Base-by-base conservation (phyloP, 2,888 invertebrate species). In the Digitonthophagus gazella region DNA sequence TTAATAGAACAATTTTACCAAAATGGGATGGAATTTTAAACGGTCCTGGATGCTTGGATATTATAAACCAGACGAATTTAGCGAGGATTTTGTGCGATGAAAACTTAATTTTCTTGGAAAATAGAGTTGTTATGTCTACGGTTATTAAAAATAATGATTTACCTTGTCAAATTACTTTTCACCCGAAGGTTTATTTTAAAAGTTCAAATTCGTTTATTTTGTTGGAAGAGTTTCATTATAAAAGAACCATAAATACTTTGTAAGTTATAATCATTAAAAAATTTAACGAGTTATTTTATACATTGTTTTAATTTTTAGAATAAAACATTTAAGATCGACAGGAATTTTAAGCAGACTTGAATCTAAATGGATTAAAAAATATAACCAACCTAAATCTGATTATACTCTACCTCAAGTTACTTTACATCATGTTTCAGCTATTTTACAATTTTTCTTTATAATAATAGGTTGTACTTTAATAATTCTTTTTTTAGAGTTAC, bases 311-410 rank as follows among this genome's bases (percentile, higher is more conserved):
- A 6, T 58, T 78, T 80, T 67, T 71, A 84, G 84, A 64, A 72
- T 83, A 65, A 73, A 79, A 67, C 79, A 77, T 67, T 75, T 84
- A 22, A 78, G 75, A 66, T 80, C 80, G 16, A 74, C 79, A 1
- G 84, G 84, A 2, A 79, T 84, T 44, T 68, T 83, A n/a, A 75
- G 78, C 14, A 78, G 82, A 71, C 75, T 84, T 8, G 80, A 83
- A 73, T 73, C 75, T 6, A 80, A 80, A 71, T 84, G 82, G 82
- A 77, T 82, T 11, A 66, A 64, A 64, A 68, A 58, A 20, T 68
- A 70, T 8, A 19, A 16, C n/a, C 65, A 56, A 15, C 20, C 57
- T 18, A 58, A 22, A 28, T 19, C 19, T 61, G 67, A 61, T 55
- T 20, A 58, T 6, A 68, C 74, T 5, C 67, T 74, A 57, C 76